phyloP scores from a whole-genome alignment of 2,113 vertebrate genomes.

The Istiophorus platypterus region DNA sequence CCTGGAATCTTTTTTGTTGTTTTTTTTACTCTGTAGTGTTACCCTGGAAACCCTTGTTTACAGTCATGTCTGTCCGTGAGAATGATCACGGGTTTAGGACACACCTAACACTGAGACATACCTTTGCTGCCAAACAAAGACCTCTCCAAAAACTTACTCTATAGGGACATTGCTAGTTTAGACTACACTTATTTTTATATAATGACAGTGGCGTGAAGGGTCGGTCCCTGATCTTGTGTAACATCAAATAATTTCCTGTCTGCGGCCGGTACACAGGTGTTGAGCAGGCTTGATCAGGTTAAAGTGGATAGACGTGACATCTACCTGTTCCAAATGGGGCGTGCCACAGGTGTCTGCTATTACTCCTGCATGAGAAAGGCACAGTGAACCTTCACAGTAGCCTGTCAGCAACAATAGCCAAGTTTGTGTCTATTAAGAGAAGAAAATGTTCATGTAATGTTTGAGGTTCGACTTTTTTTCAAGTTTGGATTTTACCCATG shows the following conservation, averaged over 20 bases:
- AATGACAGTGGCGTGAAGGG: no score
- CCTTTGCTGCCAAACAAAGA: slow-evolving; percentile 27
- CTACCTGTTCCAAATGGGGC: slow-evolving; percentile 37
- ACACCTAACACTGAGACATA: slow-evolving; percentile 59
- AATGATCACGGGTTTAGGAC: slow-evolving; percentile 21
- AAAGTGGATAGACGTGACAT: slow-evolving; percentile 6
- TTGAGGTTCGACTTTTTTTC: slow-evolving; percentile 12
- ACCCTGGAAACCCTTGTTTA: slow-evolving; percentile 44
- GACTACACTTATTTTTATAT: neutral
- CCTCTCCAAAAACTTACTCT: neutral
- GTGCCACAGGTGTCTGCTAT: slow-evolving; percentile 45
- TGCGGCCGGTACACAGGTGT: neutral
- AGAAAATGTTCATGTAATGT: neutral
- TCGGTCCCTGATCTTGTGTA: neutral
- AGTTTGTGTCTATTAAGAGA: neutral
- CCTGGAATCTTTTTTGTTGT: neutral
- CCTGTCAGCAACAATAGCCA: neutral
- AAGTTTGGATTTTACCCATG: slow-evolving; percentile 10
- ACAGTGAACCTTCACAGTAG: slow-evolving; percentile 3
- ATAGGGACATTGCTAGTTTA: neutral
- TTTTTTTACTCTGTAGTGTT: slow-evolving; percentile 22
- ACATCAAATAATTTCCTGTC: neutral
- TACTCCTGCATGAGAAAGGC: slow-evolving; percentile 30
- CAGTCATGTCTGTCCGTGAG: slow-evolving; percentile 1
- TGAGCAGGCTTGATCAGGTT: neutral